Percentiles rank a stretch among this genome's conserved stretches.
phyloP scores from a whole-genome alignment of 2,888 invertebrate genomes.

The Temnothorax rugatulus region DNA sequence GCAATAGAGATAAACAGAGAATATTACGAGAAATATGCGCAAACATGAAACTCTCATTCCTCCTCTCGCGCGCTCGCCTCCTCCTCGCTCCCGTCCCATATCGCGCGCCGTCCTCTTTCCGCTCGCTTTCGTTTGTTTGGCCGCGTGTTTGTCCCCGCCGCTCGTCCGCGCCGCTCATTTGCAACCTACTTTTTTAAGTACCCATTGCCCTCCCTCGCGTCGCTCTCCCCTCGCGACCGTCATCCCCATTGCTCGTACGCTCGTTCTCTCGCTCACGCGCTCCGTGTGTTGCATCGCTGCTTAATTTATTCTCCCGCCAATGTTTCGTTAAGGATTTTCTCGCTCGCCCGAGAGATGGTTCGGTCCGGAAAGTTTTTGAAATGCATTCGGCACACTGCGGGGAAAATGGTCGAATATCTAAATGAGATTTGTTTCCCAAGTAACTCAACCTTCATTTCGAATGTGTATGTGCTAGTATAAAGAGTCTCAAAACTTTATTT shows the following conservation, averaged over 20 bases:
- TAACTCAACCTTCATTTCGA: slow-evolving; percentile 1
- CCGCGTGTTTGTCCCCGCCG: slow-evolving; percentile 65
- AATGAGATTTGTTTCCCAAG: background rate
- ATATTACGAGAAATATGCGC: slow-evolving; percentile 84
- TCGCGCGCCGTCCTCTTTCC: slow-evolving; percentile 20
- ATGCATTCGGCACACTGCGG: background rate
- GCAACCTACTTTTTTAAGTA: slow-evolving; percentile 70
- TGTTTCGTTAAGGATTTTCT: slow-evolving; percentile 76
- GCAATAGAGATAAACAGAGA: slow-evolving; percentile 85
- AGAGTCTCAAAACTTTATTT: background rate
- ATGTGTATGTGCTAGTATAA: background rate
- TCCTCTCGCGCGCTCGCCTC: slow-evolving; percentile 62
- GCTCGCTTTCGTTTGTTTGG: slow-evolving; percentile 73
- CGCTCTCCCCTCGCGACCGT: slow-evolving; percentile 26
- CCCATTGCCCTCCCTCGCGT: slow-evolving; percentile 35
- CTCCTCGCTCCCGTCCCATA: slow-evolving; percentile 30
- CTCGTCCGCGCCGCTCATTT: slow-evolving; percentile 74
- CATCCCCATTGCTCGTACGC: slow-evolving; percentile 47
- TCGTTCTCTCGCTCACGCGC: slow-evolving; percentile 33
- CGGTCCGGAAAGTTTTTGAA: background rate
- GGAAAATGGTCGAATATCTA: background rate
- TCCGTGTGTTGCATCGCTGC: slow-evolving; percentile 37
- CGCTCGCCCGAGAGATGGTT: slow-evolving; percentile 24
- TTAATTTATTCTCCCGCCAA: slow-evolving; percentile 75
- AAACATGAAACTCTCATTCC: slow-evolving; percentile 80